Conservation (phyloP, 2,797 vertebrate species). For the Xyrichtys novacula region DNA sequence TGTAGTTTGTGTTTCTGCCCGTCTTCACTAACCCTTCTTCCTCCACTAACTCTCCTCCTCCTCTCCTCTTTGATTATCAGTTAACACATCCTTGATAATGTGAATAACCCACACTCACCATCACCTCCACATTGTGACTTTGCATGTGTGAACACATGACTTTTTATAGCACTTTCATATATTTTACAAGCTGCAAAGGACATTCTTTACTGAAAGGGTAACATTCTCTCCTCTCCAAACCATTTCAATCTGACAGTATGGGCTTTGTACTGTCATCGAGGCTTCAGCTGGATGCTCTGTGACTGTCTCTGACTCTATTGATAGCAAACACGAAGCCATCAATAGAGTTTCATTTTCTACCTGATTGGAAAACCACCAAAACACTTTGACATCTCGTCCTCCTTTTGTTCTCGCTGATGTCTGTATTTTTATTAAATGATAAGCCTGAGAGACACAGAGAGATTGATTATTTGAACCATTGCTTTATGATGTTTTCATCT, state of each 20-base stretch:
- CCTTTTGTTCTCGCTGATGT: constrained; percentile 31
- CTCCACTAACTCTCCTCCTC: constrained; percentile 39
- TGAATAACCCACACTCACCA: constrained; percentile 50
- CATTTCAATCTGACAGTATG: constrained; percentile 52
- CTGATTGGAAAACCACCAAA: constrained; percentile 46
- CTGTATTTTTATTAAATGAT: constrained; percentile 43
- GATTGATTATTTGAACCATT: constrained; percentile 33
- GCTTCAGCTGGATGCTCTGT: constrained; percentile 60
- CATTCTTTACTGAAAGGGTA: constrained; percentile 89
- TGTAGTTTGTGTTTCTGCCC: constrained; percentile 46
- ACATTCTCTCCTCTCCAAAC: constrained; percentile 71
- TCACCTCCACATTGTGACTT: constrained; percentile 55
- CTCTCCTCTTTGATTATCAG: constrained; percentile 39
- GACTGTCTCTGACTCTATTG: constrained; percentile 63
- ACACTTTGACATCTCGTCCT: constrained; percentile 18
- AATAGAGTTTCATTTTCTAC: constrained; percentile 60
- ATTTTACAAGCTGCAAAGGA: constrained; percentile 90
- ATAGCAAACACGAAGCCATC: constrained; percentile 44
- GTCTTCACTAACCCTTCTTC: constrained; percentile 53
- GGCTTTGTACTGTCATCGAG: constrained; percentile 50
- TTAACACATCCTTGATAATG: constrained; percentile 41
- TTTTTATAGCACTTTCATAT: constrained; percentile 81
- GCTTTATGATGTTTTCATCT: constrained; percentile 46
- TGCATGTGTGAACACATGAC: constrained; percentile 61
- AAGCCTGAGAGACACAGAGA: constrained; percentile 50